Conservation (phyloP, 2,113 vertebrate genomes). For the Salminus brasiliensis region DNA sequence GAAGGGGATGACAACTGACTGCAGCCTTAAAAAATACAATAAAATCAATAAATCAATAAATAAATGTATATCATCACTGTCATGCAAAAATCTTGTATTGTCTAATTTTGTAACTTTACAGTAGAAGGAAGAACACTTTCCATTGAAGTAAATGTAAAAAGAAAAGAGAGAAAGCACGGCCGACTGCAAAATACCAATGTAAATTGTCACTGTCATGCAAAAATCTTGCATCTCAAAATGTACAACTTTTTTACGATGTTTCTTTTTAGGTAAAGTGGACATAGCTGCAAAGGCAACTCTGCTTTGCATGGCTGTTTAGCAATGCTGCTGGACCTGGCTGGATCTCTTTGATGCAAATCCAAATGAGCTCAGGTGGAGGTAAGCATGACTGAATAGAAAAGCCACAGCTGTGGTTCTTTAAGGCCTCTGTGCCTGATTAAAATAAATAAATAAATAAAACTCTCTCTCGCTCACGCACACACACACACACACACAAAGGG, state of each 20-base stretch:
- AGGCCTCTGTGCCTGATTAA: not conserved
- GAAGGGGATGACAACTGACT: no score
- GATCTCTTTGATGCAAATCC: not conserved
- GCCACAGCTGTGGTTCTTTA: not conserved
- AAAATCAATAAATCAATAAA: no score
- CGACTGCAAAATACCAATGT: no score
- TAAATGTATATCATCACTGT: no score
- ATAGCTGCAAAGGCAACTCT: not conserved
- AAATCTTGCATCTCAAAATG: no score
- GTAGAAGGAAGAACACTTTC: no score
- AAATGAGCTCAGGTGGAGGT: not conserved
- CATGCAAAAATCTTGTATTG: no score
- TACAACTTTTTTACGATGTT: not conserved
- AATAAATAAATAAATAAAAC: not conserved
- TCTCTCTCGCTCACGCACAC: not conserved
- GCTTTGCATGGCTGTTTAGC: not conserved
- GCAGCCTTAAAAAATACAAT: no score
- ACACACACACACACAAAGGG: not conserved
- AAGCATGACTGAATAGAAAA: not conserved
- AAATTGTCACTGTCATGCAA: no score
- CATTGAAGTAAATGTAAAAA: no score
- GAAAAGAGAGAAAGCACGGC: no score
- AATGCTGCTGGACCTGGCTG: constrained; percentile 8
- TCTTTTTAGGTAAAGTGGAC: not conserved
- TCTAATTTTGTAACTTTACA: no score